A percentile compares a stretch with the other conserved stretches of the same genome.
Evolutionary conservation across 2,888 invertebrate species (phyloP).

Genomic region (Elysia crispata): DNA sequence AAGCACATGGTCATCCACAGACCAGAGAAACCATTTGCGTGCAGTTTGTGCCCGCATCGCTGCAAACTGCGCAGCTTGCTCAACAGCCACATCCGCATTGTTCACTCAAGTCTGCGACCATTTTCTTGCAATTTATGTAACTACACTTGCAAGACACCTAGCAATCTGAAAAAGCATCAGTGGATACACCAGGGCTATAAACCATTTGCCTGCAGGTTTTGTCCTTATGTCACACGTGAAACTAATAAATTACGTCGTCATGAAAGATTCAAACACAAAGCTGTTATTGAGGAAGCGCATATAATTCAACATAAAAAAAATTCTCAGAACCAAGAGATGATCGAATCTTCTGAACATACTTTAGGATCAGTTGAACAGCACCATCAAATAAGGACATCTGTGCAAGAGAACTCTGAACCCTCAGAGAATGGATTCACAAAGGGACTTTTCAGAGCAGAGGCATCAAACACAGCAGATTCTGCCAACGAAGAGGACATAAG

Average conservation of each 20-base stretch:
- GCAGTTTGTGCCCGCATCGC: conserved; percentile 29
- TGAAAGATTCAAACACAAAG: conserved; percentile 37
- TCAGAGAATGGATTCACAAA: too few species aligned
- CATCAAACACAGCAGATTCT: too few species aligned
- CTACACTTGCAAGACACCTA: conserved; percentile 37
- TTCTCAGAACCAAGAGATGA: too few species aligned
- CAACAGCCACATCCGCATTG: conserved; percentile 38
- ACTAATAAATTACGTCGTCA: conserved; percentile 41
- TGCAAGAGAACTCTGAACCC: too few species aligned
- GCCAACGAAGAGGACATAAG: too few species aligned
- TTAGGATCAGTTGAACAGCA: too few species aligned
- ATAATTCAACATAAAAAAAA: too few species aligned
- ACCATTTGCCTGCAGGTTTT: conserved; percentile 32
- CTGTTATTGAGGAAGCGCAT: neutral
- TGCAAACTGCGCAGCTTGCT: conserved; percentile 38
- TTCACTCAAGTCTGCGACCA: conserved; percentile 39
- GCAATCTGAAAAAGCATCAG: conserved; percentile 45
- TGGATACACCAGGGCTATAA: conserved; percentile 38
- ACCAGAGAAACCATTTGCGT: conserved; percentile 41
- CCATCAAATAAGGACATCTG: too few species aligned
- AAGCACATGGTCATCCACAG: conserved; percentile 45
- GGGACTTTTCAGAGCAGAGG: too few species aligned
- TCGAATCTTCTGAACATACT: too few species aligned
- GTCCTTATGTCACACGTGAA: conserved; percentile 32
- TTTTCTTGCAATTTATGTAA: conserved; percentile 35